Base-by-base conservation (phyloP, 1,140 invertebrate species). In the Drosophila bifasciata region DNA sequence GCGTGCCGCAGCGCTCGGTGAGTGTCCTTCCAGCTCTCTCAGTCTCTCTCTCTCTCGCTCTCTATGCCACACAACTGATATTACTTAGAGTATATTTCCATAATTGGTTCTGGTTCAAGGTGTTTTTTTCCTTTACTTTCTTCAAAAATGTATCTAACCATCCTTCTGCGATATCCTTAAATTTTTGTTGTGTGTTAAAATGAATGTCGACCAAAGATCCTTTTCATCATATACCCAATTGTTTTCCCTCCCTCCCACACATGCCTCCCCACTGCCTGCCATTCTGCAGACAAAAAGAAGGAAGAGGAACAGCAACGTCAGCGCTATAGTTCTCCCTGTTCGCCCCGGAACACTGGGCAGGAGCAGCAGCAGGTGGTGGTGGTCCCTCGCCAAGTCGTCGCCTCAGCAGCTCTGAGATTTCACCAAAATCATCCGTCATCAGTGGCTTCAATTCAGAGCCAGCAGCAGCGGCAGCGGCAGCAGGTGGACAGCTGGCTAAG, bases 1-100 rank as follows among this genome's bases (percentile, higher is more conserved):
- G 53, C 92, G 95, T 77, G 94, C 94, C 60, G 94, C 94, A 45
- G 94, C 94, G 53, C 90, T 92, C 48, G 84, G 90, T 91, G 90
- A 91, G 90, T 91, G 19, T 57, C 23, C 9, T 19, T 15, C 9
- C 17, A 40, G 5, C 7, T 3, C 23, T 41, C 5, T 25, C 5
- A 16, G 16, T 9, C n/a, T 7, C 7, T 9, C 28, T 67, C n/a
- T 67, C n/a, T 23, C 15, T 51, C 46, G n/a, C 11, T 17, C 41
- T 28, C 25, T 8, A 62, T 25, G 28, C 25, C 57, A 61, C 19
- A 36, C 32, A 36, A 4, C 32, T 36, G 32, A 13, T 5, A 36
- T 36, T 11, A 36, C 11, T 3, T 36, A 25, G 23, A 25, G 5
- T 25, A 21, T 21, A 21, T 21, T 21, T 25, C 23, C 23, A 25